Percentiles rank a stretch among this genome's conserved stretches.
These are phyloP conservation scores for Syrista parreyssii DNA, from an alignment of 2,888 invertebrate genomes.

Conservation along the genomic window DNA sequence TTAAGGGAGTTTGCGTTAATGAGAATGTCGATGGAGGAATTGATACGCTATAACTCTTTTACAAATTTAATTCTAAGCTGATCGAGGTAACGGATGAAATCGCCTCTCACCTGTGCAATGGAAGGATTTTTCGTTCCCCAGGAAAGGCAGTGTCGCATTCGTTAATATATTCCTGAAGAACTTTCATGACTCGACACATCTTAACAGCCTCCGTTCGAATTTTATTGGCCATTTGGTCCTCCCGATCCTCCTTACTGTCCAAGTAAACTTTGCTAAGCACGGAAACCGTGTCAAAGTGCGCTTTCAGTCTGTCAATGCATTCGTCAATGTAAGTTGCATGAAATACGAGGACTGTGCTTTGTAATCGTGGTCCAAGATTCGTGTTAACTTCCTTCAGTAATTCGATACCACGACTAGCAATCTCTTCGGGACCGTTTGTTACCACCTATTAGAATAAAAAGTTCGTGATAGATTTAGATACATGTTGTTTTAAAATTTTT, in stretches of 20 bases:
- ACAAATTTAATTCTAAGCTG: no score
- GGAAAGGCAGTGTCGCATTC: slow-evolving; percentile 92
- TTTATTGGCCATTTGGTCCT: slow-evolving; percentile 66
- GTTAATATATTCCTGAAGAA: slow-evolving; percentile 93
- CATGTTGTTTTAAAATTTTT: background rate
- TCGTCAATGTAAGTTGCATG: slow-evolving; percentile 93
- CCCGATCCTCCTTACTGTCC: slow-evolving; percentile 64
- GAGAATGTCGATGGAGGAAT: background rate
- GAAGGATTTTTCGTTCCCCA: slow-evolving; percentile 89
- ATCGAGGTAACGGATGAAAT: background rate
- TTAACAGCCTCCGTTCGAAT: slow-evolving; percentile 79
- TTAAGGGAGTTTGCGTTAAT: background rate
- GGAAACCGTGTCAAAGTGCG: slow-evolving; percentile 86
- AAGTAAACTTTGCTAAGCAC: slow-evolving; percentile 68
- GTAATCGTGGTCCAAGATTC: slow-evolving; percentile 88
- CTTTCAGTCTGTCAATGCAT: slow-evolving; percentile 89
- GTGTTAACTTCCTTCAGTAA: slow-evolving; percentile 93
- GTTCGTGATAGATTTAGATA: no score
- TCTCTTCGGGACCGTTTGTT: slow-evolving; percentile 90
- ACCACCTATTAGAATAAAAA: slow-evolving; percentile 73
- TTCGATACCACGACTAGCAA: slow-evolving; percentile 91
- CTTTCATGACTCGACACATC: slow-evolving; percentile 94
- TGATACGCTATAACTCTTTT: no score
- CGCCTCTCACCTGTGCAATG: slow-evolving; percentile 76
- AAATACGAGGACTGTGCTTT: slow-evolving; percentile 82